A percentile compares a stretch with the other conserved stretches of the same genome.
These are phyloP conservation scores for Ascaphus truei DNA, from an alignment of 2,113 vertebrate genomes.

Conservation along the genomic window DNA sequence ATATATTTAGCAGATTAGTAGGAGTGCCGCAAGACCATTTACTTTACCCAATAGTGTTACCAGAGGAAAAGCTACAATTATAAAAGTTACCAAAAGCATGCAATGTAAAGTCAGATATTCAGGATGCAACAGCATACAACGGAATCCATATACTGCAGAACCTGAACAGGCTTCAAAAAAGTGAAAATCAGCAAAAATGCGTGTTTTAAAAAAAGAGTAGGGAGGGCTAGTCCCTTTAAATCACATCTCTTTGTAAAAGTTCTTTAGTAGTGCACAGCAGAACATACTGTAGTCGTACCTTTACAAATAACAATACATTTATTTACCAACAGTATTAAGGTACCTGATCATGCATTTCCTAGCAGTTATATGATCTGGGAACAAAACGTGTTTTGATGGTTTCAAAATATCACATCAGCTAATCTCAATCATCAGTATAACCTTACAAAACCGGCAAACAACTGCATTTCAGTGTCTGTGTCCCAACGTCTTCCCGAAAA, in stretches of 20 bases:
- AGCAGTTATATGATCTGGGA: neutral
- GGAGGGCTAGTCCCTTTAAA: no score
- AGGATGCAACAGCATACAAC: no score
- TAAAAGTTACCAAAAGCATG: no score
- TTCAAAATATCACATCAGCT: neutral
- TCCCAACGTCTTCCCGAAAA: neutral
- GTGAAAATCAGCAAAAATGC: no score
- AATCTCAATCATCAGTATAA: conserved; percentile 3
- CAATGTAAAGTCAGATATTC: no score
- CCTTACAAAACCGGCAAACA: conserved; percentile 24
- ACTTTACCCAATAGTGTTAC: no score
- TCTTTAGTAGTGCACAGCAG: neutral
- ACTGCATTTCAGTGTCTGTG: neutral
- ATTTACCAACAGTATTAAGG: neutral
- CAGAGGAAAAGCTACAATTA: no score
- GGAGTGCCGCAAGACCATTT: no score
- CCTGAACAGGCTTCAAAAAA: neutral
- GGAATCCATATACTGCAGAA: no score
- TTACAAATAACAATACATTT: neutral
- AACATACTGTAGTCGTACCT: neutral
- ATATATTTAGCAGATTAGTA: no score
- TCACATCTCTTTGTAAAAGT: neutral
- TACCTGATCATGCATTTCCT: conserved; percentile 1
- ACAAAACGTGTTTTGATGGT: conserved; percentile 10
- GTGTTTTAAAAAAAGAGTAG: no score